Percentiles rank a stretch among this genome's conserved stretches.
Evolutionary conservation across 2,888 invertebrate species (phyloP).

Genomic region (Mycalesis mineus): DNA sequence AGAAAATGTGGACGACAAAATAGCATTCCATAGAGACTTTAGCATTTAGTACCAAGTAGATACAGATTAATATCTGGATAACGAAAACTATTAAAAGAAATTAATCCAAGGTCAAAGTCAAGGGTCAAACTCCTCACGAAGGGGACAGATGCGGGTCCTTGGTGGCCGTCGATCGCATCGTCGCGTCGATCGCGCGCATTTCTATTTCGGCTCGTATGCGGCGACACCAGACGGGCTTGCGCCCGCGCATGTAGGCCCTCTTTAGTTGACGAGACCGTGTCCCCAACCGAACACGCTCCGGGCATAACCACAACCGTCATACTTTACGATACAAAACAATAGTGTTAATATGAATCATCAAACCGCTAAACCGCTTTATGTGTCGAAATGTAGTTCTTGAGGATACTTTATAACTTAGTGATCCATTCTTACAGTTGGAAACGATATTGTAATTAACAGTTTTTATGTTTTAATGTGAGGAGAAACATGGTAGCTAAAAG

Average conservation of each 20-base stretch:
- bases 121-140: conserved; percentile 28
- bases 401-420: background rate
- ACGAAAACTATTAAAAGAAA: too few species aligned
- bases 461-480: background rate
- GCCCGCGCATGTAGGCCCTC: conserved; percentile 44
- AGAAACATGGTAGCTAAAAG: background rate
- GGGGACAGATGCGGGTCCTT: conserved; percentile 23
- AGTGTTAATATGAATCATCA: conserved; percentile 19
- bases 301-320: conserved; percentile 2
- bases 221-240: conserved; percentile 48
- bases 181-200: conserved; percentile 34
- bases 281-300: conserved; percentile 33
- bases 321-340: conserved; percentile 9
- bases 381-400: background rate
- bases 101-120: background rate
- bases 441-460: too few species aligned
- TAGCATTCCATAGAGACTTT: too few species aligned
- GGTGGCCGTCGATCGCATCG: background rate
- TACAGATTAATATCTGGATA: too few species aligned
- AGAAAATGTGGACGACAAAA: too few species aligned
- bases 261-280: conserved; percentile 50
- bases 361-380: conserved; percentile 7
- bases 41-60: too few species aligned
- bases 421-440: background rate
- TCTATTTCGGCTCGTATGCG: conserved; percentile 69